These are phyloP conservation scores for Colinus virginianus DNA, from an alignment of 2,113 vertebrate genomes.

Conservation along the genomic window DNA sequence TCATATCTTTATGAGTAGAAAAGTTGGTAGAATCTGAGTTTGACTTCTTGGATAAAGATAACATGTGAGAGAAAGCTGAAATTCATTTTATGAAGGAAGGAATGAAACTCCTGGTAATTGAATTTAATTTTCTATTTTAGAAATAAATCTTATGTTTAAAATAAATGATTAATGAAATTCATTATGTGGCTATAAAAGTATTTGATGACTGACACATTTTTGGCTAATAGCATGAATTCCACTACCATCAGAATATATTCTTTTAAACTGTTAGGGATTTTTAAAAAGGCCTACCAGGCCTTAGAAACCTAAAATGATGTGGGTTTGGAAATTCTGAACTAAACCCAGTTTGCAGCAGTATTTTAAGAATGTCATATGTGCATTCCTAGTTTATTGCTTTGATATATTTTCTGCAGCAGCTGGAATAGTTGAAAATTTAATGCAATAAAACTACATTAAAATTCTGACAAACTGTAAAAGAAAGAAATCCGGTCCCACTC, in stretches of 20 bases:
- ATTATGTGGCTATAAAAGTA: conserved; percentile 63
- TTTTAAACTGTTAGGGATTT: conserved; percentile 59
- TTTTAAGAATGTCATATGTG: conserved; percentile 47
- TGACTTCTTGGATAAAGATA: not conserved
- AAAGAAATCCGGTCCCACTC: conserved; percentile 36
- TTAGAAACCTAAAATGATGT: conserved; percentile 43
- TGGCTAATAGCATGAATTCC: conserved; percentile 51
- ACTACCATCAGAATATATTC: conserved; percentile 51
- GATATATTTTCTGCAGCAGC: conserved; percentile 59
- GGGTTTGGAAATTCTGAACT: conserved; percentile 60
- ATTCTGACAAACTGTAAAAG: conserved; percentile 48
- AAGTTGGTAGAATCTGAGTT: not conserved
- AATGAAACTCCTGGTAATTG: conserved; percentile 10
- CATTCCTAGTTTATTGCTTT: conserved; percentile 67
- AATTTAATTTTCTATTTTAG: conserved; percentile 60
- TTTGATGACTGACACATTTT: conserved; percentile 34
- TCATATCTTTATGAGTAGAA: not conserved
- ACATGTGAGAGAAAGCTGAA: not conserved
- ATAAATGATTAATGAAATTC: conserved; percentile 69
- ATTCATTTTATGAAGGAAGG: not conserved
- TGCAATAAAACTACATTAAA: conserved; percentile 61
- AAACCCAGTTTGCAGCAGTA: conserved; percentile 8
- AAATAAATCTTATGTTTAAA: conserved; percentile 59
- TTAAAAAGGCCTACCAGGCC: conserved; percentile 38
- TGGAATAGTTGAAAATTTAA: conserved; percentile 36